Percentiles rank a stretch among this genome's conserved stretches.
Conservation (phyloP, 2,888 invertebrate species). For the Drosophila subquinaria region DNA sequence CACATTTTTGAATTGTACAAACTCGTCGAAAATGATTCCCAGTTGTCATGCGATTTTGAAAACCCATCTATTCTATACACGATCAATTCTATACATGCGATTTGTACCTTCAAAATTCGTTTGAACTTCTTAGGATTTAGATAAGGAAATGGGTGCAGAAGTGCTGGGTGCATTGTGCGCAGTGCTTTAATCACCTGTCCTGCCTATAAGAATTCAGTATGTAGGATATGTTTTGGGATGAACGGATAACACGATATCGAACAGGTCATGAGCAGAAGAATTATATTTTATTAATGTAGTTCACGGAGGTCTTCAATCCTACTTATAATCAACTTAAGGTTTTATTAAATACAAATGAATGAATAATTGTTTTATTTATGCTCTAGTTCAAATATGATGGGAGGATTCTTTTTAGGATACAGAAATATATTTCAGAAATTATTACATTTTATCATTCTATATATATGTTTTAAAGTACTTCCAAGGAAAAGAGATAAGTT, state of each 20-base stretch:
- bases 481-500: neutral
- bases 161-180: constrained; percentile 57
- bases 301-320: neutral
- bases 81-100: constrained; percentile 37
- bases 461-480: neutral
- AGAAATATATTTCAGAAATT: neutral
- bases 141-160: constrained; percentile 30
- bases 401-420: neutral
- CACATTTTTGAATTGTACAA: neutral
- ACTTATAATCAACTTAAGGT: neutral
- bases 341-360: neutral
- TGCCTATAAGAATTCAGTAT: constrained; percentile 1
- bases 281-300: neutral
- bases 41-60: constrained; percentile 1
- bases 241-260: neutral
- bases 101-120: constrained; percentile 3
- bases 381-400: neutral
- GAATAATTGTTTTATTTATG: neutral
- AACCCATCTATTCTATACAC: neutral
- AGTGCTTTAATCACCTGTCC: constrained; percentile 39
- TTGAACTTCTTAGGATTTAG: neutral
- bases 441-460: neutral
- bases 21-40: neutral
- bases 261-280: neutral
- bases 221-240: neutral